Conservation (phyloP, 2,797 vertebrate species). For the Anabas testudineus region DNA sequence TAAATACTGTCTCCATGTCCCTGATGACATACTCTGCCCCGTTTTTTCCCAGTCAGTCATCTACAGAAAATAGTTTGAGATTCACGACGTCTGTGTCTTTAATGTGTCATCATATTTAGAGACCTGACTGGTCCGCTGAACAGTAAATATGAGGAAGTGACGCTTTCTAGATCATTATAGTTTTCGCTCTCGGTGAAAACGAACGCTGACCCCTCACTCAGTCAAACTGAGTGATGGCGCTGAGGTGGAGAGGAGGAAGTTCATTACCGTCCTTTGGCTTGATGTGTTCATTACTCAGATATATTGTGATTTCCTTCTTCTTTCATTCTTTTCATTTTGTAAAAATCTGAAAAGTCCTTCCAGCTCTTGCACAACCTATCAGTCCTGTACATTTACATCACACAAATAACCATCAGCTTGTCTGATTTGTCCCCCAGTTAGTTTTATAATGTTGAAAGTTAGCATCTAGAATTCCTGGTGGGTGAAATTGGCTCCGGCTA, state of each 20-base stretch:
- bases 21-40: slow-evolving; percentile 27
- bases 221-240: slow-evolving; percentile 52
- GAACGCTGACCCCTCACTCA: slow-evolving; percentile 49
- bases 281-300: slow-evolving; percentile 54
- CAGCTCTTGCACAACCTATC: too few species aligned
- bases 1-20: slow-evolving; percentile 51
- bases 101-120: slow-evolving; percentile 48
- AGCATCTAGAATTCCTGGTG: slow-evolving; percentile 1
- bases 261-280: slow-evolving; percentile 48
- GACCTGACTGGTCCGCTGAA: slow-evolving; percentile 11
- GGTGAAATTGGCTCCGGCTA: not conserved
- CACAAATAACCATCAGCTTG: not conserved
- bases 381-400: not conserved
- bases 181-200: slow-evolving; percentile 47
- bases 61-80: slow-evolving; percentile 41
- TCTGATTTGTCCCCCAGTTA: too few species aligned
- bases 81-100: slow-evolving; percentile 53
- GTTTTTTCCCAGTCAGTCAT: slow-evolving; percentile 44
- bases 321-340: not conserved
- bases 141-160: slow-evolving; percentile 41
- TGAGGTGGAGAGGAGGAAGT: slow-evolving; percentile 34
- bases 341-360: too few species aligned
- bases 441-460: too few species aligned
- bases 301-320: slow-evolving; percentile 22
- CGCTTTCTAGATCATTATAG: slow-evolving; percentile 52